phyloP scores from a whole-genome alignment of 2,888 invertebrate species.

The Rotaria magnacalcarata region DNA sequence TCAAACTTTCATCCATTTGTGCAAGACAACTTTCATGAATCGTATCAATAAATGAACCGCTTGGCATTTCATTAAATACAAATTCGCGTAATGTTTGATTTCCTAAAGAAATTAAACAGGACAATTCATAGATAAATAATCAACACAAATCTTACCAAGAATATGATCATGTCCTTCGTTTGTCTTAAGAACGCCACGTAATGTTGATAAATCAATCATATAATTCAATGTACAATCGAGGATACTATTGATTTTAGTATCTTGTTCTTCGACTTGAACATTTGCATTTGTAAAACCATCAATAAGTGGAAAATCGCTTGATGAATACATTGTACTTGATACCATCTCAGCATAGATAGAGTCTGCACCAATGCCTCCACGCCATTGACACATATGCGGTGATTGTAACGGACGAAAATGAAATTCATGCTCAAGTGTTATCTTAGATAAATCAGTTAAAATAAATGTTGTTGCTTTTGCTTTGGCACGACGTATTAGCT shows the following conservation, averaged over 20 bases:
- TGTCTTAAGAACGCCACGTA: not conserved
- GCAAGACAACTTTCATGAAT: slow-evolving; percentile 34
- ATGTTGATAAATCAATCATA: not conserved
- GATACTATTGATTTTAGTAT: not conserved
- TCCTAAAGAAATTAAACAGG: not conserved
- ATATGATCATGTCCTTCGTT: not conserved
- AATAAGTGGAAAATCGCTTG: slow-evolving; percentile 26
- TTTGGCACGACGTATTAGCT: slow-evolving; percentile 1
- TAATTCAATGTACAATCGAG: not conserved
- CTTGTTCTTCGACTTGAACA: not conserved
- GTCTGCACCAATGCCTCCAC: not conserved
- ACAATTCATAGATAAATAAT: not conserved
- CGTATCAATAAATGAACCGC: slow-evolving; percentile 31
- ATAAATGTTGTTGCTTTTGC: slow-evolving; percentile 6
- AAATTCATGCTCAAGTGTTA: slow-evolving; percentile 12
- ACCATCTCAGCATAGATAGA: slow-evolving; percentile 3
- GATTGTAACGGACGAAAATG: slow-evolving; percentile 25
- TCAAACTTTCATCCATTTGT: not conserved
- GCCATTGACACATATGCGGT: not conserved
- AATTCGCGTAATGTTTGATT: slow-evolving; percentile 17
- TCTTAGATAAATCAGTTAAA: slow-evolving; percentile 1
- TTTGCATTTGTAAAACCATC: not conserved
- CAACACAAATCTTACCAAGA: not conserved
- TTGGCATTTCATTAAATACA: slow-evolving; percentile 29
- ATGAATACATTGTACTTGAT: not conserved